phyloP scores from a whole-genome alignment of 2,888 invertebrate species.

The Agrenia bidenticulata region DNA sequence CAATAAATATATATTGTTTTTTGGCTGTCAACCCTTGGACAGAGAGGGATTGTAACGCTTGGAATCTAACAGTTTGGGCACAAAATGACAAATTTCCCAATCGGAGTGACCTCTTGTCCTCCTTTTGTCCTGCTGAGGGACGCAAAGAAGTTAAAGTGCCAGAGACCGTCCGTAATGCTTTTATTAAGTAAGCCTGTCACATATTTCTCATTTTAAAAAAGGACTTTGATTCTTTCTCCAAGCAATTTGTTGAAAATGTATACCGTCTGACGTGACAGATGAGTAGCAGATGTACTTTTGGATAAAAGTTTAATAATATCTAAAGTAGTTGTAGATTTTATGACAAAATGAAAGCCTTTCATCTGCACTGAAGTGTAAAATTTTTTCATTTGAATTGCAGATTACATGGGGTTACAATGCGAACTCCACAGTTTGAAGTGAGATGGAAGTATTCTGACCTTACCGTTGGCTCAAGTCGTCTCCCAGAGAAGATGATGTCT shows the following conservation, averaged over 20 bases:
- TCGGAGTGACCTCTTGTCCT: constrained; percentile 10
- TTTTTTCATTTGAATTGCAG: constrained; percentile 18
- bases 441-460: constrained; percentile 13
- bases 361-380: not conserved
- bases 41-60: constrained; percentile 18
- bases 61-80: constrained; percentile 19
- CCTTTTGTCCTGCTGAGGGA: constrained; percentile 15
- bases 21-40: not conserved
- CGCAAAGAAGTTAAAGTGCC: constrained; percentile 15
- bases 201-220: too few relatives aligned
- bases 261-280: not conserved
- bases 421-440: constrained; percentile 21
- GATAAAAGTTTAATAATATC: not conserved
- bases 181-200: constrained; percentile 17
- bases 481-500: constrained; percentile 18
- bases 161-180: constrained; percentile 18
- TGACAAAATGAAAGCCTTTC: not conserved
- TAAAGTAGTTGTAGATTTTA: not conserved
- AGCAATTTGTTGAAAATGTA: too few relatives aligned
- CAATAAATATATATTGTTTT: too few relatives aligned
- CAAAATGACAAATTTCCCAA: constrained; percentile 20
- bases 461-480: not conserved
- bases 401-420: constrained; percentile 18
- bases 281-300: too few relatives aligned
- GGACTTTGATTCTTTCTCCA: too few relatives aligned